Conservation (phyloP, 2,888 invertebrate genomes). For the Temnothorax rugatulus region DNA sequence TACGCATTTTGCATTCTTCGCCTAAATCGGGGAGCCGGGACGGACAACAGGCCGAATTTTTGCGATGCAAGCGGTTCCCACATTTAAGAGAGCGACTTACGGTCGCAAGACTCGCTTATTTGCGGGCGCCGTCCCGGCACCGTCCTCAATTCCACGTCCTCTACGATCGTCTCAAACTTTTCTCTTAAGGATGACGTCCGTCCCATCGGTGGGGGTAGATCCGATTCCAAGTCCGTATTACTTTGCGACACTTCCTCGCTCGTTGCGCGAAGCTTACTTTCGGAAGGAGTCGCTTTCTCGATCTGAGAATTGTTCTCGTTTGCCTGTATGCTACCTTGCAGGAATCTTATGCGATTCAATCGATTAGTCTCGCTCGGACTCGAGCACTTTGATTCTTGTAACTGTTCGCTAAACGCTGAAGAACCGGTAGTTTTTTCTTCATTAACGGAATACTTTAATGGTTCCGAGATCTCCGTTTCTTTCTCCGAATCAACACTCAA, state of each 20-base stretch:
- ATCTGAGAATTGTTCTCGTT: not conserved
- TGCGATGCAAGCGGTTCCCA: constrained; percentile 70
- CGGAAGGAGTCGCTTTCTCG: not conserved
- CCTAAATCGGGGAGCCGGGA: constrained; percentile 68
- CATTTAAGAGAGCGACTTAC: constrained; percentile 77
- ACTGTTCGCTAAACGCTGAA: not conserved
- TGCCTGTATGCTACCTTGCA: constrained; percentile 51
- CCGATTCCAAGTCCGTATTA: constrained; percentile 3
- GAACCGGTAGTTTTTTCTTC: not conserved
- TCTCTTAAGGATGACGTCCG: constrained; percentile 79
- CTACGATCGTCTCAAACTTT: constrained; percentile 80
- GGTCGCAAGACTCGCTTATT: constrained; percentile 74
- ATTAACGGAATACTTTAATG: not conserved
- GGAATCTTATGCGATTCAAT: constrained; percentile 72
- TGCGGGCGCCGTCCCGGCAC: constrained; percentile 63
- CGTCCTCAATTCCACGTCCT: constrained; percentile 77
- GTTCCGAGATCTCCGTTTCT: constrained; percentile 1
- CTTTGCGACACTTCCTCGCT: constrained; percentile 31
- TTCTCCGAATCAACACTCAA: constrained; percentile 21
- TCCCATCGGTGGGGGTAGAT: constrained; percentile 62
- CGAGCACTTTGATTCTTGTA: constrained; percentile 22
- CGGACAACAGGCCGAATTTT: constrained; percentile 66
- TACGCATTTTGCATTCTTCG: constrained; percentile 33
- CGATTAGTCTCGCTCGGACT: constrained; percentile 63
- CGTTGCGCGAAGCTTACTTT: not conserved